Conservation (phyloP, 1,140 invertebrate genomes). For the Fopius arisanus region DNA sequence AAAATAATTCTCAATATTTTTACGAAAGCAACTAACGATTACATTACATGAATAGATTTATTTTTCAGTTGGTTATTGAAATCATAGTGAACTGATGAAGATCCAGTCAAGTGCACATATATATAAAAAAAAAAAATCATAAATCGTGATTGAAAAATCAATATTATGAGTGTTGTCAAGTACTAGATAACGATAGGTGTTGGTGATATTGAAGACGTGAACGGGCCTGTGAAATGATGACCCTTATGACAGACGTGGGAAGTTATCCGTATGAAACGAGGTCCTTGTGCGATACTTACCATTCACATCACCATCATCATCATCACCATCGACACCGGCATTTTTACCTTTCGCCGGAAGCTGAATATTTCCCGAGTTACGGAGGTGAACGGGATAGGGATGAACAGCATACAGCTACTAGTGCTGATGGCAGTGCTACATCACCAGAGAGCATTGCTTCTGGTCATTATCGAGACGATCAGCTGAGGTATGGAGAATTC, state of each 20-base stretch:
- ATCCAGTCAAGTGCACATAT: no score
- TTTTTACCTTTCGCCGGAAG: conserved; percentile 43
- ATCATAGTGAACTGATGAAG: no score
- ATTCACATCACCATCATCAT: conserved; percentile 49
- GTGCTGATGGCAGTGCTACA: conserved; percentile 43
- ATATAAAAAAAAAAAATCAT: not conserved
- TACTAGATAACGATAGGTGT: not conserved
- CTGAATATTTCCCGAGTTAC: conserved; percentile 48
- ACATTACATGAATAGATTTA: no score
- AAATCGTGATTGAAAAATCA: not conserved
- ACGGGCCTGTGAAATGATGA: conserved; percentile 57
- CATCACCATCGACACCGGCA: conserved; percentile 49
- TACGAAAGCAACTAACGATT: not conserved
- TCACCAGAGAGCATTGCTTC: conserved; percentile 40
- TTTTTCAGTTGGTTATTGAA: no score
- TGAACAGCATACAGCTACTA: conserved; percentile 42
- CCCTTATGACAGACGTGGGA: conserved; percentile 59
- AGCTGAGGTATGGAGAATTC: conserved; percentile 44
- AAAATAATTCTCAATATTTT: not conserved
- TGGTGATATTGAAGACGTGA: not conserved
- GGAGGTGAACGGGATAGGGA: conserved; percentile 42
- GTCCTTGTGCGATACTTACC: conserved; percentile 50
- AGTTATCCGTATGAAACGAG: conserved; percentile 56
- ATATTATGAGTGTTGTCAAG: conserved; percentile 8
- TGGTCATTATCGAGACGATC: conserved; percentile 50